Evolutionary conservation across 92 coral and sea anemone genomes (phyloP), one percentile per base, ranked within the genome.

Genomic region (Ricordea florida): DNA sequence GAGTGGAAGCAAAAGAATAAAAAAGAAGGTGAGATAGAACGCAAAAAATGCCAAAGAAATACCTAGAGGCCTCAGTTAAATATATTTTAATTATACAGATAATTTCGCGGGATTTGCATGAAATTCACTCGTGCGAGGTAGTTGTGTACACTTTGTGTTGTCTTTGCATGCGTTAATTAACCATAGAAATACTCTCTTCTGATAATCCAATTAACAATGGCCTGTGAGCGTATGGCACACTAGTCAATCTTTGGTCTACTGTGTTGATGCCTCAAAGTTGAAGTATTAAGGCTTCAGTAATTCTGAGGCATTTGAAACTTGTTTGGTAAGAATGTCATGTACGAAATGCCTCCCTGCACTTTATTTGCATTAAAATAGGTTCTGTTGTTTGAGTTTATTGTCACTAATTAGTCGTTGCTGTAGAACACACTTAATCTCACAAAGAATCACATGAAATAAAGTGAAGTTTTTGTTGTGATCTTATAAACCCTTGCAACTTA

Each of bases 1-100:
- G 26, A 94, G 98, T 86, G 98, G 98, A 1, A 90, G 97, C 76
- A 94, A 87, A 62, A 74, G 98, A 65, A 92, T 94, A 64, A 94
- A 94, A 70, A 94, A 94, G 74, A 92, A 94, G 93, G 97, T 94
- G 71, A 38, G 73, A n/a, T n/a, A n/a, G n/a, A n/a, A n/a, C n/a
- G n/a, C n/a, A n/a, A n/a, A n/a, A n/a, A n/a, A n/a, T n/a, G n/a
- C n/a, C n/a, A n/a, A n/a, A n/a, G n/a, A n/a, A n/a, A n/a, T n/a
- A n/a, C n/a, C n/a, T n/a, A n/a, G n/a, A n/a, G n/a, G n/a, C n/a
- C n/a, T n/a, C n/a, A n/a, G n/a, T n/a, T n/a, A n/a, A n/a, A n/a
- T n/a, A n/a, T n/a, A n/a, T n/a, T n/a, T n/a, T n/a, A n/a, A n/a
- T n/a, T n/a, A n/a, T n/a, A n/a, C n/a, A n/a, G n/a, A n/a, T n/a